Evolutionary conservation across 1,140 invertebrate species (phyloP), one percentile per base, ranked within the genome.

Genomic region (Diprion similis): DNA sequence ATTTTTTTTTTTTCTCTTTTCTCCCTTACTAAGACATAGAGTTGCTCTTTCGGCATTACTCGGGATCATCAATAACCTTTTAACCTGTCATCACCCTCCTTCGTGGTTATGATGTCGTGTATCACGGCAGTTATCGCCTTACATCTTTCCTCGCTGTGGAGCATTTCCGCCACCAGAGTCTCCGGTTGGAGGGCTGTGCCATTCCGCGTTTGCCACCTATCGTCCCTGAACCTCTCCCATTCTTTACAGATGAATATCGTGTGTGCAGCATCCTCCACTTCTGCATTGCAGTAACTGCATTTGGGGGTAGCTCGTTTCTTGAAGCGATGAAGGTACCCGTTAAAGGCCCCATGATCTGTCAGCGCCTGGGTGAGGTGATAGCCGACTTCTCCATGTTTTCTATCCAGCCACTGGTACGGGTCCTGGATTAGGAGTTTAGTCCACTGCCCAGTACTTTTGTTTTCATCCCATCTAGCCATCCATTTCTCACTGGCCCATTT

Each of bases 361-460:
- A 79, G 71, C 51, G 74, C 66, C 73, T 79, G 79, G 4, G 79
- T 76, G 6, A 78, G 66, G 69, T 75, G 78, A 64, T 79, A 79
- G 13, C 73, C 74, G 8, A 72, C 68, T 8, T 74, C 51, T 10
- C 76, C 71, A 70, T 77, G 72, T 19, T 71, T 72, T 37, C 74
- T 68, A 15, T 77, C 66, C 3, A 75, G 47, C 79, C 77, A 80
- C 10, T 2, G 24, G n/a, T 70, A 71, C 15, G 78, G 51, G 19
- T 77, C 66, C 10, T 70, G 72, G 10, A 80, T 79, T 6, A 80
- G 64, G 10, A 37, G 24, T 13, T 59, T 45, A 11, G 78, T 80
- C 73, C 78, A 79, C 17, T 73, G 72, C 45, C 66, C 71, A 66
- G 70, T 74, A 77, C 46, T 71, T 59, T 65, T 72, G 45, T n/a